Percentiles rank a stretch among this genome's conserved stretches.
These are phyloP conservation scores for Chrysochloris asiatica DNA, from an alignment of 2,113 vertebrate species.

Conservation along the genomic window DNA sequence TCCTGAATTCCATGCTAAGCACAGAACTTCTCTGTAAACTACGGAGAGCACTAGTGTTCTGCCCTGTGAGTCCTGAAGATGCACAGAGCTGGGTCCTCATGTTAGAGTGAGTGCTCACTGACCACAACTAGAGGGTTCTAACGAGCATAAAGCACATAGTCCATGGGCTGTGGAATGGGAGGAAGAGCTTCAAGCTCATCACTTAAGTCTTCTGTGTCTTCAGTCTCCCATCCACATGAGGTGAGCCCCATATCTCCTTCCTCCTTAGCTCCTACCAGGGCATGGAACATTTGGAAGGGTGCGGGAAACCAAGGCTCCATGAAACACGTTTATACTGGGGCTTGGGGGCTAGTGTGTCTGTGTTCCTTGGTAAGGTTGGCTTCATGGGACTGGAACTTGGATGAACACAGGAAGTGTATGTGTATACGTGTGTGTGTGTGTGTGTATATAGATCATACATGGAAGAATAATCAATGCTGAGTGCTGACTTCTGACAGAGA, in stretches of 20 bases:
- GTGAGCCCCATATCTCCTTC: too few species aligned
- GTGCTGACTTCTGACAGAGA: neutral
- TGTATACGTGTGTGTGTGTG: neutral
- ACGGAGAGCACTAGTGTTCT: too few species aligned
- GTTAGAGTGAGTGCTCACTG: neutral
- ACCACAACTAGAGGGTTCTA: too few species aligned
- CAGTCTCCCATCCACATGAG: neutral
- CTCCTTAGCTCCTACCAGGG: neutral
- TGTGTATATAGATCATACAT: neutral
- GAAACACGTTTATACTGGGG: neutral
- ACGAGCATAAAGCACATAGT: neutral
- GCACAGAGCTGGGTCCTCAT: too few species aligned
- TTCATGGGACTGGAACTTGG: neutral
- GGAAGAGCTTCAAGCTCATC: neutral
- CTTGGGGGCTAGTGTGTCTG: neutral
- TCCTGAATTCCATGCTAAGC: neutral
- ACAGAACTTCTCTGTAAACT: neutral
- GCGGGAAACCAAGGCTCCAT: neutral
- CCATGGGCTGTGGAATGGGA: accelerated
- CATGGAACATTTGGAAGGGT: accelerated
- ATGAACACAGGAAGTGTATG: neutral
- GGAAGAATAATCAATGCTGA: neutral
- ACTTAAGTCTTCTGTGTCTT: neutral
- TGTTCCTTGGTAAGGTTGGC: neutral
- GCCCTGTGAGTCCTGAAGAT: neutral